A percentile compares a stretch with the other conserved stretches of the same genome.
These are phyloP conservation scores for Nansenia antarctica DNA, from an alignment of 2,113 vertebrate species.

Conservation along the genomic window DNA sequence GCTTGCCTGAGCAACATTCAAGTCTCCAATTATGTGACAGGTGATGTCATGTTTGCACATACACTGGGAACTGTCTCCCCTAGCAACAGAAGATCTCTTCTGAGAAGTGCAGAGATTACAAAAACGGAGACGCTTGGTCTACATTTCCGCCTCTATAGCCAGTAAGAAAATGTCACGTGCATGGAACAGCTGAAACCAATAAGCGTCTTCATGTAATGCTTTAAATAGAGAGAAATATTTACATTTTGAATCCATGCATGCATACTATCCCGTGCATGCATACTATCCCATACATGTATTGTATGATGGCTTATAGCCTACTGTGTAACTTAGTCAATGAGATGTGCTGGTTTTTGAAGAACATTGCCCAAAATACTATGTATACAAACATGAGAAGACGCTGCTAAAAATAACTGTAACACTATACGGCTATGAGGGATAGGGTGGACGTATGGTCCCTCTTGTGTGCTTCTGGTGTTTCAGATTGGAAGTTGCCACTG, in stretches of 20 bases:
- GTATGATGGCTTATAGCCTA: background rate
- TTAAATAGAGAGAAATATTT: background rate
- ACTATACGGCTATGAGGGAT: background rate
- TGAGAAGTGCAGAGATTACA: background rate
- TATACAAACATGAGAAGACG: background rate
- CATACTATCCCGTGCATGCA: background rate
- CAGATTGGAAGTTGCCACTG: constrained; percentile 6
- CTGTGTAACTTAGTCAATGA: background rate
- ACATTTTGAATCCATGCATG: background rate
- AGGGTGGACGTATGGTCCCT: constrained; percentile 4
- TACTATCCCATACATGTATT: background rate
- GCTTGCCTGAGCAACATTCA: background rate
- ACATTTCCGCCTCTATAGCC: background rate
- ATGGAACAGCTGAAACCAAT: background rate
- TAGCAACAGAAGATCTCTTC: background rate
- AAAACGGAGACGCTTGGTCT: background rate
- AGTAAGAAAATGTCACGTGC: background rate
- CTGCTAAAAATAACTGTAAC: background rate
- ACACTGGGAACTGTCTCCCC: background rate
- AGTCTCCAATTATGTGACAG: background rate
- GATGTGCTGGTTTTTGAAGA: background rate
- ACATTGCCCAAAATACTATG: background rate
- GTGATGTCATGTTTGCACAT: background rate
- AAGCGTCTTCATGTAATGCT: background rate
- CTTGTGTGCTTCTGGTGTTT: background rate